These are phyloP conservation scores for Gerosis bhagava DNA, from an alignment of 2,888 invertebrate species.

Conservation along the genomic window DNA sequence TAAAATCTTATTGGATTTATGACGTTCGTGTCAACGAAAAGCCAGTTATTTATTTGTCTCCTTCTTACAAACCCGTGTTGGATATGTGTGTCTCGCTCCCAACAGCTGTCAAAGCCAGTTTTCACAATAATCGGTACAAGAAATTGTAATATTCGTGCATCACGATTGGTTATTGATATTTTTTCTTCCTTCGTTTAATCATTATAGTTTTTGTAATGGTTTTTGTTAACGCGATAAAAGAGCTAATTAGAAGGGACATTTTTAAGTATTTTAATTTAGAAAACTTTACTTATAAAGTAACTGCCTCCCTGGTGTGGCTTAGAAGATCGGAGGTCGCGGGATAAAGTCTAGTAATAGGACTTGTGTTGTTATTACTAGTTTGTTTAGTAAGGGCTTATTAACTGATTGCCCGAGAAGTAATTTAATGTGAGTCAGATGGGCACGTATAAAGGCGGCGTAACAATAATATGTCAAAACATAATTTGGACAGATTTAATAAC, in stretches of 20 bases:
- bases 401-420: too few relatives aligned
- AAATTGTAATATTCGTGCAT: slow-evolving; percentile 42
- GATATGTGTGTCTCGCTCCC: slow-evolving; percentile 42
- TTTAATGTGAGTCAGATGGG: too few relatives aligned
- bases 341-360: too few relatives aligned
- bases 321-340: too few relatives aligned
- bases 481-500: too few relatives aligned
- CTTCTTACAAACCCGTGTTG: too few relatives aligned
- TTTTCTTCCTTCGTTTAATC: slow-evolving; percentile 17
- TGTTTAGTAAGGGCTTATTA: not conserved
- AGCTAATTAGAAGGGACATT: slow-evolving; percentile 12
- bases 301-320: too few relatives aligned
- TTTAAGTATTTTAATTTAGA: not conserved
- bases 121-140: slow-evolving; percentile 58
- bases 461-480: too few relatives aligned
- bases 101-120: slow-evolving; percentile 64
- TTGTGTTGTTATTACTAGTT: too few relatives aligned
- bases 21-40: slow-evolving; percentile 35
- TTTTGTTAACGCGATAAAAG: slow-evolving; percentile 9
- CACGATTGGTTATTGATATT: slow-evolving; percentile 23
- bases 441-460: too few relatives aligned
- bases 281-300: too few relatives aligned
- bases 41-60: too few relatives aligned
- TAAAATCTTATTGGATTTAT: slow-evolving; percentile 8
- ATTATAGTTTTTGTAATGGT: slow-evolving; percentile 12